Evolutionary conservation across 2,888 invertebrate genomes (phyloP).

Genomic region (Gandaritis pyraliata): DNA sequence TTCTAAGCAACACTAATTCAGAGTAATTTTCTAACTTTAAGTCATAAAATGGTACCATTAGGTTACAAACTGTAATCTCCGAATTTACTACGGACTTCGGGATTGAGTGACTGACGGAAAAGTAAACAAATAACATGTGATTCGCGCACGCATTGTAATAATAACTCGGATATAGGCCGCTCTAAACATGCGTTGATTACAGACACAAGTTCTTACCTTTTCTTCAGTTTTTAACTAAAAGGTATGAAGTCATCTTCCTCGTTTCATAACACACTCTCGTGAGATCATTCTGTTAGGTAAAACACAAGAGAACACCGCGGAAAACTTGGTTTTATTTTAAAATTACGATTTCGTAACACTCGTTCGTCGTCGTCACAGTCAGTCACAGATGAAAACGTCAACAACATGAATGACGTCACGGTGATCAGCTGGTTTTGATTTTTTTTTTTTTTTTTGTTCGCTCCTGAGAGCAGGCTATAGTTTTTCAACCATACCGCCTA

Average conservation of each 20-base stretch:
- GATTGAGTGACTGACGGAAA: constrained; percentile 36
- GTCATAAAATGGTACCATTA: constrained; percentile 4
- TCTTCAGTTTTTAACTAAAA: constrained; percentile 28
- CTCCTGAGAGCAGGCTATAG: too few species aligned
- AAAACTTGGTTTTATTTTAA: constrained; percentile 51
- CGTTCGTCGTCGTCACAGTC: constrained; percentile 3
- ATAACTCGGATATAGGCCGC: constrained; percentile 14
- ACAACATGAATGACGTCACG: constrained; percentile 29
- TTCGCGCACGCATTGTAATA: constrained; percentile 5
- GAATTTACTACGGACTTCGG: constrained; percentile 33
- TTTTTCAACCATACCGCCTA: too few species aligned
- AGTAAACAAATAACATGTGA: constrained; percentile 44
- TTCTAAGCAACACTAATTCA: neutral
- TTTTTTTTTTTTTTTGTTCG: too few species aligned
- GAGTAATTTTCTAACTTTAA: constrained; percentile 4
- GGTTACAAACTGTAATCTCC: neutral
- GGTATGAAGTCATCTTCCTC: constrained; percentile 49
- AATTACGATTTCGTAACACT: constrained; percentile 65
- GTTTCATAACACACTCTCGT: constrained; percentile 43
- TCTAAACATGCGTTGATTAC: constrained; percentile 6
- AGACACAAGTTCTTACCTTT: constrained; percentile 40
- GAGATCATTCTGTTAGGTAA: constrained; percentile 46
- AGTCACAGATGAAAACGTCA: constrained; percentile 17
- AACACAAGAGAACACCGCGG: constrained; percentile 46
- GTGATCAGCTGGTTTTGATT: constrained; percentile 44